phyloP scores from a whole-genome alignment of 92 coral and sea anemone species.

The Pocillopora grandis region DNA sequence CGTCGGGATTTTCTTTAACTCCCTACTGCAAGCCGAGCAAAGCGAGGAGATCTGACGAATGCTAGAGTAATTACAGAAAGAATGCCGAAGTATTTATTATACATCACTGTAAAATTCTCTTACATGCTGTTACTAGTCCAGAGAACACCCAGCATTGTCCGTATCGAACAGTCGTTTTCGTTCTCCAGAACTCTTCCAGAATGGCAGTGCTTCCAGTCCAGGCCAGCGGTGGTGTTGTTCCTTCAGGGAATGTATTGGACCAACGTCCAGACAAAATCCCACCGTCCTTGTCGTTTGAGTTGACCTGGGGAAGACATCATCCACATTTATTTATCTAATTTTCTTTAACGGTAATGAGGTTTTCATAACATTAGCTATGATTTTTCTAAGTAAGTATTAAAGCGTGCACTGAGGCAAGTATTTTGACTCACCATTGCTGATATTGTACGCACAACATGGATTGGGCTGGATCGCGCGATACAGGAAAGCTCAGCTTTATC shows the following conservation, averaged over 20 bases:
- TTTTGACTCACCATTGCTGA: slow-evolving; percentile 34
- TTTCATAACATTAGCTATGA: no score
- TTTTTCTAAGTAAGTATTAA: background rate
- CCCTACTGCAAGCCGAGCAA: no score
- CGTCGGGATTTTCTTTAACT: no score
- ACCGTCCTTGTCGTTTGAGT: slow-evolving; percentile 33
- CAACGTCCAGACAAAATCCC: slow-evolving; percentile 50
- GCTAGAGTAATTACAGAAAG: no score
- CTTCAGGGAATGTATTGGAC: slow-evolving; percentile 26
- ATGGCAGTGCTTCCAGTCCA: slow-evolving; percentile 52
- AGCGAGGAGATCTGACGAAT: no score
- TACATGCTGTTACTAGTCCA: slow-evolving; percentile 64
- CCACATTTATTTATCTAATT: no score
- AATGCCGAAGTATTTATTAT: no score
- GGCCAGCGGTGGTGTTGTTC: slow-evolving; percentile 19
- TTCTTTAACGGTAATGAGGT: no score
- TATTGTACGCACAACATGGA: slow-evolving; percentile 26
- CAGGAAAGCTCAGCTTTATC: slow-evolving; percentile 22
- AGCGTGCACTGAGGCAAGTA: background rate
- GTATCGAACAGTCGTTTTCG: slow-evolving; percentile 26
- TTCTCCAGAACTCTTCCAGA: slow-evolving; percentile 26
- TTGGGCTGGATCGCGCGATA: slow-evolving; percentile 19
- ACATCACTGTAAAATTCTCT: background rate
- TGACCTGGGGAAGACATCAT: slow-evolving; percentile 11
- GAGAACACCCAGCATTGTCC: slow-evolving; percentile 92